Evolutionary conservation across 2,113 vertebrate genomes (phyloP), one percentile per base, ranked within the genome.

Genomic region (Tauraco erythrolophus): DNA sequence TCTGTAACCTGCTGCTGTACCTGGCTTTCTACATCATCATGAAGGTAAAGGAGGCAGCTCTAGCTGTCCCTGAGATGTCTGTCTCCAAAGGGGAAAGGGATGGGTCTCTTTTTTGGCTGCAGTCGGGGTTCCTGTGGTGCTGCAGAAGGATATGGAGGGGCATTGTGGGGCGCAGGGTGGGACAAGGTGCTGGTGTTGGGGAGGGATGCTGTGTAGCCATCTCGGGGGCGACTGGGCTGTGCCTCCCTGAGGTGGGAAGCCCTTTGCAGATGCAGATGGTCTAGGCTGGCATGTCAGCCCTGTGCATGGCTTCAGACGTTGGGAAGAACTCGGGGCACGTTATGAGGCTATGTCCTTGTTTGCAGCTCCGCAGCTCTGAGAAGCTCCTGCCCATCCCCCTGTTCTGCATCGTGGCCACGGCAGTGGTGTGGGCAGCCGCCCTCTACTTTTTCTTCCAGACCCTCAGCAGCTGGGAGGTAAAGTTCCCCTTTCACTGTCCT

Each of bases 381-480:
- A 98, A 92, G 89, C 96, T 99, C 66, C 98, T 98, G 50, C 98
- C 91, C 0, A 94, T 98, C 14, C 98, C 98, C 0, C 72, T 98
- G 28, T 98, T 99, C 97, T 99, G 98, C 87, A 99, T 98, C 0
- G 28, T 98, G 54, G 98, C 98, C 96, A 98, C 98, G 0, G 98
- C 96, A 1, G 97, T 98, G 43, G 64, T 98, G 78, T 99, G 98
- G 98, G 98, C 97, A 2, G 95, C 98, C 0, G 98, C 98, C 28
- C 97, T 99, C 43, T 99, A 99, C 77, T 99, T 99, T 84, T 99
- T 99, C 97, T 99, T 98, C 96, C 98, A 99, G 97, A 98, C 90
- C 83, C 98, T 98, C 77, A 99, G 98, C 96, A 99, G 98, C 96
- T 99, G 98, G 98, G 98, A 99, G 98, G 98, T 99, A 97, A 97